Evolutionary conservation across 2,113 vertebrate species (phyloP), one percentile per base, ranked within the genome.

Genomic region (Miniopterus natalensis): DNA sequence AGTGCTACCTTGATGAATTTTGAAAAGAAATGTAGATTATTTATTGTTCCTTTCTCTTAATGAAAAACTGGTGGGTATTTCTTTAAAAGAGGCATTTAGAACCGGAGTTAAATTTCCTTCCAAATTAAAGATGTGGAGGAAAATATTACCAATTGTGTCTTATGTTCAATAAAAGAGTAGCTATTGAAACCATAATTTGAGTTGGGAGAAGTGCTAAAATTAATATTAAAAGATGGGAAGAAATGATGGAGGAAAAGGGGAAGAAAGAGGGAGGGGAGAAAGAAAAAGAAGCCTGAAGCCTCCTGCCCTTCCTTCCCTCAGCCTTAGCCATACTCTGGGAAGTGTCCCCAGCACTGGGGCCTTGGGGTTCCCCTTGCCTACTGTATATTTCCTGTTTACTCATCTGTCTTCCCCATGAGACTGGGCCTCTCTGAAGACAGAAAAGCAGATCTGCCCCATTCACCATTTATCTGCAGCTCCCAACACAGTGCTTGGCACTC

Each of bases 181-280:
- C 90, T 97, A 78, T 61, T 88, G 40, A 85, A 94, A 40, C 25
- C 40, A n/a, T 83, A 93, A 78, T 92, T 94, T 95, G 23, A 92
- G 85, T 1, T 47, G 25, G 40, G 51, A 59, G 31, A 84, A 55
- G 68, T 57, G 47, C 25, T 68, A 29, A 87, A 70, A 27, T 49
- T 68, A 95, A 90, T 42, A 40, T 63, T 11, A 75, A 65, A 55
- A 65, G 55, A 27, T 0, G 59, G 74, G 42, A 59, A 84, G 49
- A 73, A 51, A 31, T 27, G 15, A 65, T 53, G 45, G 10, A 70
- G 21, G 8, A 49, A 65, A 42, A 77, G 6, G n/a, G 53, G 31
- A 70, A 51, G 40, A 18, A 45, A 63, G 4, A 53, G 18, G 6
- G 51, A 90, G 3, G 10, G 25, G 25, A 36, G 49, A 21, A 77